These are phyloP conservation scores for Turnix velox DNA, from an alignment of 2,113 vertebrate species.

Conservation along the genomic window DNA sequence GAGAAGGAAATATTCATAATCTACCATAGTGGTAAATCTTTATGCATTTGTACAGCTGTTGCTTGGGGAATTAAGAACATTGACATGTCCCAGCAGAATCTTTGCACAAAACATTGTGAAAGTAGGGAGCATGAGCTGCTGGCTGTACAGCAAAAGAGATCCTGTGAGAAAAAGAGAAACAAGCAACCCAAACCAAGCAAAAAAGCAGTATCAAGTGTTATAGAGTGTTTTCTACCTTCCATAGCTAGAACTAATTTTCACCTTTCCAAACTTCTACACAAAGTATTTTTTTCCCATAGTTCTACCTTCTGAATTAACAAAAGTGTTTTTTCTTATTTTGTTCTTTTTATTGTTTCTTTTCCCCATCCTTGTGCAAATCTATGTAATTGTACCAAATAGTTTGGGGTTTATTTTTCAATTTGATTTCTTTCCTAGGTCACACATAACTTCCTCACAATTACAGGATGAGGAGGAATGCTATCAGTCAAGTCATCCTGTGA, in stretches of 20 bases:
- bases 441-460: background rate
- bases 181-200: background rate
- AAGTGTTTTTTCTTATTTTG: background rate
- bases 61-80: background rate
- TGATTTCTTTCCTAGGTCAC: background rate
- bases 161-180: background rate
- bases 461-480: background rate
- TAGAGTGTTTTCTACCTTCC: background rate
- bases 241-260: background rate
- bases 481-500: background rate
- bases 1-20: accelerated
- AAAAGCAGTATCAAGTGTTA: background rate
- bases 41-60: background rate
- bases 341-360: background rate
- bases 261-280: background rate
- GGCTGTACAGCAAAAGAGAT: background rate
- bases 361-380: background rate
- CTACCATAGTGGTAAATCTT: background rate
- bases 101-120: background rate
- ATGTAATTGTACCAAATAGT: background rate
- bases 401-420: background rate
- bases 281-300: background rate
- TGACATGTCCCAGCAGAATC: too few species aligned
- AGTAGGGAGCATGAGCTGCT: background rate
- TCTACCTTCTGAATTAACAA: background rate